A percentile compares a stretch with the other conserved stretches of the same genome.
Evolutionary conservation across 2,113 vertebrate species (phyloP).

Genomic region (Fregetta grallaria): DNA sequence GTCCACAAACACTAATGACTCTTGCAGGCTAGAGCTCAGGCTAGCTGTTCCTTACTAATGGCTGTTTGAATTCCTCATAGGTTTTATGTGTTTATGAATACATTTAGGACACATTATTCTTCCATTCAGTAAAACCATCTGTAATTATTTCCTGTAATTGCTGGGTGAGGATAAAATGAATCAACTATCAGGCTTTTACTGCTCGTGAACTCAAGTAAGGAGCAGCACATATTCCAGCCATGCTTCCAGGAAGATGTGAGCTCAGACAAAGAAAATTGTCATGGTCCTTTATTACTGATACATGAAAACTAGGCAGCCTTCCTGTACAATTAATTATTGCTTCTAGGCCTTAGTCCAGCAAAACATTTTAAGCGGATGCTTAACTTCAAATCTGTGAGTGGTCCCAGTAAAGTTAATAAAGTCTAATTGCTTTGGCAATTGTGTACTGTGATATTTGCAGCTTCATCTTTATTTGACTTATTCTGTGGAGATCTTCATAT

Average conservation of each 20-base stretch:
- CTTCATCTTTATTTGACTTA: neutral
- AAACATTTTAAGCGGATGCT: neutral
- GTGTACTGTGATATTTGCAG: neutral
- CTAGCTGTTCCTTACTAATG: slow-evolving; percentile 16
- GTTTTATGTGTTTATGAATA: slow-evolving; percentile 47
- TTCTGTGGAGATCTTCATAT: neutral
- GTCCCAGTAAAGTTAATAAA: neutral
- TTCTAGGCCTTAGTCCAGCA: neutral
- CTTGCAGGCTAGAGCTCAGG: slow-evolving; percentile 17
- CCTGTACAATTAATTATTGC: neutral
- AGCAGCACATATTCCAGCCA: neutral
- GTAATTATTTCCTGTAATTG: slow-evolving; percentile 57
- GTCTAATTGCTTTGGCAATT: neutral
- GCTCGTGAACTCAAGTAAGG: neutral
- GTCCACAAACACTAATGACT: slow-evolving; percentile 3
- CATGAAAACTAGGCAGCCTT: neutral
- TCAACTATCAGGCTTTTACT: slow-evolving; percentile 1
- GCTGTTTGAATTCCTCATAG: neutral
- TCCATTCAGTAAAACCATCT: slow-evolving; percentile 26
- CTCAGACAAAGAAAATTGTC: neutral
- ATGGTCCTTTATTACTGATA: neutral
- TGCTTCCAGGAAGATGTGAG: neutral
- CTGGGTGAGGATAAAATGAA: slow-evolving; percentile 32
- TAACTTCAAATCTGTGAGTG: neutral
- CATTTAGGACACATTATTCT: slow-evolving; percentile 39